Evolutionary conservation across 1,140 invertebrate genomes (phyloP).

Genomic region (Anastrepha obliqua): DNA sequence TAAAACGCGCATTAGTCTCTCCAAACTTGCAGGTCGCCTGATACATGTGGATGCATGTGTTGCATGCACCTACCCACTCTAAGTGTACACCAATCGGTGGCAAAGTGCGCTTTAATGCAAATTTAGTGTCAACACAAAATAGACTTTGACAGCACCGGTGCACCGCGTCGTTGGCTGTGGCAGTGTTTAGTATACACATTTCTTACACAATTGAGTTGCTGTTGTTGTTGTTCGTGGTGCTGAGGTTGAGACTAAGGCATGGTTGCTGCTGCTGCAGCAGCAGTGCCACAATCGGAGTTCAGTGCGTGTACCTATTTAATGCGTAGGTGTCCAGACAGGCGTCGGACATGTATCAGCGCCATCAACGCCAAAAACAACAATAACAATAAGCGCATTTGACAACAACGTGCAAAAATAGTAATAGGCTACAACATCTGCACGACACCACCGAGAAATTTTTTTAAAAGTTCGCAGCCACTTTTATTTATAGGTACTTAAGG

Average conservation of each 20-base stretch:
- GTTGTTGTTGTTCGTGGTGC: not conserved
- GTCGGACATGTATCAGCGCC: slow-evolving; percentile 51
- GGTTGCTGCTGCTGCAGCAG: not conserved
- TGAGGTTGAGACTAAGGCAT: not conserved
- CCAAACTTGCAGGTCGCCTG: not conserved
- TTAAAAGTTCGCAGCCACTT: slow-evolving; percentile 15
- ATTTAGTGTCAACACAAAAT: slow-evolving; percentile 51
- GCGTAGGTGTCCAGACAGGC: slow-evolving; percentile 52
- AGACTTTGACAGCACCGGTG: slow-evolving; percentile 30
- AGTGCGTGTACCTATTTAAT: slow-evolving; percentile 20
- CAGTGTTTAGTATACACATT: not conserved
- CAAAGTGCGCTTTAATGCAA: slow-evolving; percentile 51
- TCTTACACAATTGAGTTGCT: not conserved
- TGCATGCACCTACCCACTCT: not conserved
- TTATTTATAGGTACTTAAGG: not conserved
- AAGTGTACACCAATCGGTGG: not conserved
- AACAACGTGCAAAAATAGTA: slow-evolving; percentile 46
- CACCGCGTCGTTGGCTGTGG: not conserved
- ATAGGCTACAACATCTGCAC: slow-evolving; percentile 37
- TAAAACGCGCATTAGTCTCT: not conserved
- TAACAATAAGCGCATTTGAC: not conserved
- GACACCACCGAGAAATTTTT: slow-evolving; percentile 26
- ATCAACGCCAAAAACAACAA: not conserved
- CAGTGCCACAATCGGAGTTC: not conserved
- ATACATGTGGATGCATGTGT: not conserved